Conservation (phyloP, 1,140 invertebrate species). For the Lysiphlebus fabarum region DNA sequence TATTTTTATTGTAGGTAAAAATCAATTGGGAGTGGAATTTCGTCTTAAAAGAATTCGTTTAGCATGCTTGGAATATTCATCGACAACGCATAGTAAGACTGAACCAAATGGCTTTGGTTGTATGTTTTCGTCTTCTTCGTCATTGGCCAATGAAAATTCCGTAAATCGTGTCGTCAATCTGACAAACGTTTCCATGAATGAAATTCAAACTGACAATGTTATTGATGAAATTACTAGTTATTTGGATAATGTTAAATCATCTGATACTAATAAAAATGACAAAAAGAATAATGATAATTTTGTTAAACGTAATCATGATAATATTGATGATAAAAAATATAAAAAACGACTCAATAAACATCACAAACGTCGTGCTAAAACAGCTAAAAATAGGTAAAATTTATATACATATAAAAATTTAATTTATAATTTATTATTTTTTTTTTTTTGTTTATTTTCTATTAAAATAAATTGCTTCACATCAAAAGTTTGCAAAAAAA, state of each 20-base stretch:
- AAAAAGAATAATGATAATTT: conserved; percentile 1
- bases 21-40: conserved; percentile 60
- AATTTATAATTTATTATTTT: neutral
- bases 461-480: too few species aligned
- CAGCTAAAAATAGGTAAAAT: conserved; percentile 50
- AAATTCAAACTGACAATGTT: conserved; percentile 4
- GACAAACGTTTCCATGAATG: conserved; percentile 36
- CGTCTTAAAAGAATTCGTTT: conserved; percentile 61
- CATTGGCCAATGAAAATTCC: conserved; percentile 37
- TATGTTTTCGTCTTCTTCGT: conserved; percentile 29
- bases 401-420: conserved; percentile 2
- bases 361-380: conserved; percentile 45
- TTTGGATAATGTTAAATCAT: neutral
- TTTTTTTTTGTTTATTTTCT: neutral
- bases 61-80: conserved; percentile 41
- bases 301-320: conserved; percentile 14
- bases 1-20: conserved; percentile 32
- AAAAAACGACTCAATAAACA: conserved; percentile 31
- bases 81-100: conserved; percentile 20
- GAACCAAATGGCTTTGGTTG: conserved; percentile 28
- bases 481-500: too few species aligned
- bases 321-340: conserved; percentile 1
- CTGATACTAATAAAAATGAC: neutral
- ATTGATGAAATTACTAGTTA: neutral
- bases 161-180: conserved; percentile 28